phyloP scores from a whole-genome alignment of 2,113 vertebrate species.

The sheep (Ovis aries) region ARS-UI_Ramb_v3.0 NC_056067.1:42258501-42259000 shows the following conservation, averaged over 20 bases:
- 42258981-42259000: not conserved
- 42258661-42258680: not conserved
- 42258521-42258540: not conserved
- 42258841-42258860: too few species aligned
- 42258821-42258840: too few species aligned
- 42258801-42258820: not conserved
- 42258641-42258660: not conserved
- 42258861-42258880: not conserved
- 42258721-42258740: not conserved
- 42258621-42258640: fast-evolving
- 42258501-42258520: not conserved
- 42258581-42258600: not conserved
- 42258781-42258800: not conserved
- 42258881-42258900: too few species aligned
- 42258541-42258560: not conserved
- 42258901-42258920: fast-evolving
- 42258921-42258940: not conserved
- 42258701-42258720: not conserved
- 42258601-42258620: not conserved
- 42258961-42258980: fast-evolving
- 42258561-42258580: not conserved
- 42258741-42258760: not conserved
- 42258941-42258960: not conserved
- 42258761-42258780: not conserved
- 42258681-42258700: too few species aligned